Evolutionary conservation across 2,888 invertebrate genomes (phyloP), one percentile per base, ranked within the genome.

Genomic region (Andrena chrysosceles): DNA sequence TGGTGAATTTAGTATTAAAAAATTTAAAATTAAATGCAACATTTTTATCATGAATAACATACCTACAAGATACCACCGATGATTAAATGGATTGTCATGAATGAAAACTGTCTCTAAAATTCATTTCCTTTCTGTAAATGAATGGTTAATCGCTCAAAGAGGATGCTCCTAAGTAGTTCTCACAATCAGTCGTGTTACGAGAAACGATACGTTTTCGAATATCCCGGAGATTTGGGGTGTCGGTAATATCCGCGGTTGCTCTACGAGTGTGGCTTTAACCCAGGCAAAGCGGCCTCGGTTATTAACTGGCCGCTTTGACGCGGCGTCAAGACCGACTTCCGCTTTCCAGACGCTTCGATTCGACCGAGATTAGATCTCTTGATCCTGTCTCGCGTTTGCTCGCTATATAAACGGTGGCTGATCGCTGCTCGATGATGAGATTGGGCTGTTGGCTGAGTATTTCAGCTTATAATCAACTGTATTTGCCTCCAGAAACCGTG

Each of bases 321-420:
- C 60, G 71, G 59, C 20, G 64, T 73, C 72, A 69, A 66, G n/a
- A 54, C 49, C 49, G 79, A 77, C 70, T 74, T 59, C 68, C 35
- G 29, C 59, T 54, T 62, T 8, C 56, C 71, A 52, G 67, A 52
- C 62, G 68, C 63, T 73, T 73, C 85, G 88, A 81, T 83, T 84
- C 74, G 54, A 64, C 56, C 49, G 69, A 75, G 83, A 87, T 87
- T 87, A 86, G 77, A 84, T 79, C 81, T 59, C 69, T 69, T 59
- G 83, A 81, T 68, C 68, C 72, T 68, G 62, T 71, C 64, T 13
- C 59, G 59, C 35, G 73, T 79, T 71, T 66, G 62, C 59, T 35
- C 64, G 48, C 26, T 62, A 52, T 49, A 62, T 75, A 71, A 81
- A 84, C 69, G 54, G 16, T 26, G n/a, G 8, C 31, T 20, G 80